These are phyloP conservation scores for Pheosia tremula DNA, from an alignment of 2,888 invertebrate genomes.

Conservation along the genomic window DNA sequence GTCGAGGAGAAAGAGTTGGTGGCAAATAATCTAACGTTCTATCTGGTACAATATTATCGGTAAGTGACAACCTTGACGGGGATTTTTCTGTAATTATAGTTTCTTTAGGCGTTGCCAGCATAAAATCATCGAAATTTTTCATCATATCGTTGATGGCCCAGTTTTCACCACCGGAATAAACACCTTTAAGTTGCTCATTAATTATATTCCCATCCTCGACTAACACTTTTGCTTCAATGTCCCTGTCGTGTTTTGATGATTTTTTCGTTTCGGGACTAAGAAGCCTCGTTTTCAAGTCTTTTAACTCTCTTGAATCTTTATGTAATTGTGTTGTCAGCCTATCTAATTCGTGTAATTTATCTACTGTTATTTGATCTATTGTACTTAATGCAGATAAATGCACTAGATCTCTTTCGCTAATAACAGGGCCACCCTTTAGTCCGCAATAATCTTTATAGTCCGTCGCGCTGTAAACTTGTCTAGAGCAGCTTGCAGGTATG, in stretches of 20 bases:
- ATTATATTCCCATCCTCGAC: conserved; percentile 87
- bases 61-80: conserved; percentile 85
- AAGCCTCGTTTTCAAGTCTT: conserved; percentile 89
- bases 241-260: conserved; percentile 75
- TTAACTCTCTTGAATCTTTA: conserved; percentile 91
- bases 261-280: conserved; percentile 86
- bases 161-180: conserved; percentile 86
- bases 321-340: conserved; percentile 90
- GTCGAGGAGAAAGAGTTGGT: conserved; percentile 84
- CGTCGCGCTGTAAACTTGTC: conserved; percentile 89
- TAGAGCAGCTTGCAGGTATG: conserved; percentile 79
- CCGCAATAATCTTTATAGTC: conserved; percentile 92
- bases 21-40: conserved; percentile 86
- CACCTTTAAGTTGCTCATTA: conserved; percentile 88
- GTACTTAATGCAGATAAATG: conserved; percentile 90
- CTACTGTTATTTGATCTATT: conserved; percentile 91
- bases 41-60: conserved; percentile 86
- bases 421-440: conserved; percentile 86
- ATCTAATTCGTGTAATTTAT: conserved; percentile 91
- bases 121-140: conserved; percentile 85
- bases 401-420: conserved; percentile 91
- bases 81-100: conserved; percentile 81
- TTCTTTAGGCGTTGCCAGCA: conserved; percentile 81
- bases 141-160: conserved; percentile 89
- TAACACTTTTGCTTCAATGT: conserved; percentile 84